These are phyloP conservation scores for Bos indicus DNA, from an alignment of 2,113 vertebrate species.

Conservation along the genomic window DNA sequence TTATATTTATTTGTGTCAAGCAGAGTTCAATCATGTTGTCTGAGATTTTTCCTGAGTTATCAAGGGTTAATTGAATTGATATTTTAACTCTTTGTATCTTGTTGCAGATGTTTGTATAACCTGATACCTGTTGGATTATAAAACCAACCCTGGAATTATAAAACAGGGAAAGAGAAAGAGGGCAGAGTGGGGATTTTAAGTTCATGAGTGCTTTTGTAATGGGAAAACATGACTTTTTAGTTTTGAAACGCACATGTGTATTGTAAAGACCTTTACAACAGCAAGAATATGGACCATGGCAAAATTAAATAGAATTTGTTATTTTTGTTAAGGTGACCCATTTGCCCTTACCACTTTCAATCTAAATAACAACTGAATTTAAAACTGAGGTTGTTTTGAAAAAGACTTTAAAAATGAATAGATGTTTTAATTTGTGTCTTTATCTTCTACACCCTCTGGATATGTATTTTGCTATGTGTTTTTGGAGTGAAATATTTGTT, in stretches of 20 bases:
- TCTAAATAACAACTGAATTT: slow-evolving; percentile 10
- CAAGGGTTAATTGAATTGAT: background rate
- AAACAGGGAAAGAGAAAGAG: background rate
- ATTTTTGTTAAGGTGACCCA: background rate
- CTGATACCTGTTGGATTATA: background rate
- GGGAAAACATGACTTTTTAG: background rate
- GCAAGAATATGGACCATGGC: background rate
- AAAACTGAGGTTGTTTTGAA: slow-evolving; percentile 3
- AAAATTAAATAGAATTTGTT: background rate
- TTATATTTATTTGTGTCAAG: background rate
- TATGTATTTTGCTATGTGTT: background rate
- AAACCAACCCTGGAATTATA: background rate
- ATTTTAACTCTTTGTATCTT: background rate
- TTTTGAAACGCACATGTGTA: background rate
- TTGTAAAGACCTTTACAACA: background rate
- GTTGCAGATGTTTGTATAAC: background rate
- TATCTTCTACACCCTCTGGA: background rate
- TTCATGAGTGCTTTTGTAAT: background rate
- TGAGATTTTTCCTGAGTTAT: background rate
- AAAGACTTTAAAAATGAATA: background rate
- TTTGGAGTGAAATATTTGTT: slow-evolving; percentile 51
- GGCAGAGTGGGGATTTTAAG: background rate
- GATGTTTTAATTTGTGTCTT: background rate
- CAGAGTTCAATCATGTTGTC: background rate
- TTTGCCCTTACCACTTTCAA: background rate